Evolutionary conservation across 2,113 vertebrate genomes (phyloP), one percentile per base, ranked within the genome.

Genomic region (Empidonax alnorum): DNA sequence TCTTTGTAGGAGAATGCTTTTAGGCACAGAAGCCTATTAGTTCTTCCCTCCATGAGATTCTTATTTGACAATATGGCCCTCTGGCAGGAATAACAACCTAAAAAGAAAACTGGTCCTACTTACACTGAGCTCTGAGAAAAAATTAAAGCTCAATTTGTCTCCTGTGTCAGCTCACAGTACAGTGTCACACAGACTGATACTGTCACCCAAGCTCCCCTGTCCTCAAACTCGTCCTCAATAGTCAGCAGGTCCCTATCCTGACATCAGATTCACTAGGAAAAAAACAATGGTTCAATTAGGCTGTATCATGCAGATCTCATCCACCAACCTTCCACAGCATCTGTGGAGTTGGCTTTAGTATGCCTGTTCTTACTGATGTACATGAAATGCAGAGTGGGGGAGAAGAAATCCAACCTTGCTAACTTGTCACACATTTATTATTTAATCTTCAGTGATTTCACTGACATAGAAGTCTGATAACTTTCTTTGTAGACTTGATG

Each of bases 281-380:
- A 75, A 69, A 42, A 44, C 44, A 55, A 49, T 28, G 72, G 39
- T 25, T 94, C 46, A 52, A 2, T 63, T 80, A 78, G 27, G 46
- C 25, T 58, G 6, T 10, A 30, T 53, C 59, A 53, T 28, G 55
- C 39, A 85, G n/a, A 66, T 47, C 33, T 67, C 8, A 77, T 7
- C 71, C 58, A 37, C n/a, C 49, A 76, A 65, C 22, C 7, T 50
- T 72, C 33, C 67, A 68, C 9, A 79, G 53, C 65, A 89, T 37
- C 47, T 21, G 28, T 15, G 3, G 21, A 15, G 15, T 5, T 72
- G 20, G 69, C 28, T 84, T 89, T 63, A 86, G 23, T 24, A 42
- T 0, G 0, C 4, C 23, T 46, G 0, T 30, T 58, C 47, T 72
- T 90, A 66, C 6, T 49, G 41, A 62, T 8, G 5, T 31, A 71